Base-by-base conservation (phyloP, 2,888 invertebrate genomes). In the Seira sanloemensis region DNA sequence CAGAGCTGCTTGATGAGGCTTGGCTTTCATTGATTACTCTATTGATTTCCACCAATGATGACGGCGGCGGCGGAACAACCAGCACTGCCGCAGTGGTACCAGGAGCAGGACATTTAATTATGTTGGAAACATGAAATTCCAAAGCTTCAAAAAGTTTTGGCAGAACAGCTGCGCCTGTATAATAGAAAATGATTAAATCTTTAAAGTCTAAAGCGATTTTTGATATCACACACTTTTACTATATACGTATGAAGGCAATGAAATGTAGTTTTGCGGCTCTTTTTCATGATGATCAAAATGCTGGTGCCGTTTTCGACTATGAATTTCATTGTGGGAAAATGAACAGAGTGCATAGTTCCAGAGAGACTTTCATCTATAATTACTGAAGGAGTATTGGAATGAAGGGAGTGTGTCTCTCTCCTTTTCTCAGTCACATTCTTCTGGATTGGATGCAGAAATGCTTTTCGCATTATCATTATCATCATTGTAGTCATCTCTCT, bases 81-180 rank as follows among this genome's bases (percentile, higher is more conserved):
- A 37, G 66, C 2, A 23, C 23, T 66, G 66, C 66, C 7, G 66
- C 21, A 66, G 2, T 66, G n/a, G 7, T 4, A 2, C 68, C 27
- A 26, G 27, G 25, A 68, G n/a, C 4, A n/a, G 58, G 9, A 68
- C 26, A 68, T 26, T 68, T 26, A 4, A n/a, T n/a, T 26, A 26
- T 24, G 68, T 24, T 68, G 16, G 27, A 2, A 73, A 50, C 72
- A 24, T 73, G 72, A 2, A 24, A n/a, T 19, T 50, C 66, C 50
- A 79, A 26, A 1, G 24, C 23, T 66, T 79, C 37, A 19, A 79
- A 46, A 5, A 79, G 73, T 46, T 25, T 21, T 46, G 78, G 78
- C 1, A 79, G 78, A 16, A 79, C 18, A 24, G 18, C 19, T 5
- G 72, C 46, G 4, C 78, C 78, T 79, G 54, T 19, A 9, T 58